Conservation (phyloP, 2,113 vertebrate genomes). For the Panthera leo region DNA sequence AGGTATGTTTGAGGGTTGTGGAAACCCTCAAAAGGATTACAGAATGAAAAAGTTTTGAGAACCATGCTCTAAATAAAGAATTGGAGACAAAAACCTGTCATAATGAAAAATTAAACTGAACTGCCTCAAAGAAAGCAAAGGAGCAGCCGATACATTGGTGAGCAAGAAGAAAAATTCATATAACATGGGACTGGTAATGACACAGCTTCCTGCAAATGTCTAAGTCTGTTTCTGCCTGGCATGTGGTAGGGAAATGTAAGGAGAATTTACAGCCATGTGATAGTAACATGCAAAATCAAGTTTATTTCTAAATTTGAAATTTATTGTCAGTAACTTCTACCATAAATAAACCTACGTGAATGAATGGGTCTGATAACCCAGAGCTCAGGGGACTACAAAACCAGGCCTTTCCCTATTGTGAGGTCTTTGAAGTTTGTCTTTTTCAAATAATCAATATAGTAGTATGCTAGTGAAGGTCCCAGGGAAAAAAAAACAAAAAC, state of each 20-base stretch:
- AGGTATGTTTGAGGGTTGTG: slow-evolving; percentile 60
- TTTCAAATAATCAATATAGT: background rate
- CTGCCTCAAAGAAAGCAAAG: slow-evolving; percentile 55
- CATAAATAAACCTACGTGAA: background rate
- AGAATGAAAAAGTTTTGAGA: slow-evolving; percentile 63
- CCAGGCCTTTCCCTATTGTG: background rate
- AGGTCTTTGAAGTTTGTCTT: background rate
- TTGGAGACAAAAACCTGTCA: slow-evolving; percentile 63
- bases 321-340: background rate
- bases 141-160: background rate
- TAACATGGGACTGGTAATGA: background rate
- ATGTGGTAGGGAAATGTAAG: background rate
- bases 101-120: slow-evolving; percentile 76
- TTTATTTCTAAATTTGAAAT: slow-evolving; percentile 31
- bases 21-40: slow-evolving; percentile 64
- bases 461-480: background rate
- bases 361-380: background rate
- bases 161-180: slow-evolving; percentile 3
- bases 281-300: background rate
- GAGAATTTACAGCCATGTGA: background rate
- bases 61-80: slow-evolving; percentile 70
- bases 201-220: slow-evolving; percentile 19
- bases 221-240: background rate
- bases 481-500: background rate
- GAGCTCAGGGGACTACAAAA: background rate